Percentiles rank a stretch among this genome's conserved stretches.
phyloP scores from a whole-genome alignment of 2,888 invertebrate species.

The Augiades crinisus region DNA sequence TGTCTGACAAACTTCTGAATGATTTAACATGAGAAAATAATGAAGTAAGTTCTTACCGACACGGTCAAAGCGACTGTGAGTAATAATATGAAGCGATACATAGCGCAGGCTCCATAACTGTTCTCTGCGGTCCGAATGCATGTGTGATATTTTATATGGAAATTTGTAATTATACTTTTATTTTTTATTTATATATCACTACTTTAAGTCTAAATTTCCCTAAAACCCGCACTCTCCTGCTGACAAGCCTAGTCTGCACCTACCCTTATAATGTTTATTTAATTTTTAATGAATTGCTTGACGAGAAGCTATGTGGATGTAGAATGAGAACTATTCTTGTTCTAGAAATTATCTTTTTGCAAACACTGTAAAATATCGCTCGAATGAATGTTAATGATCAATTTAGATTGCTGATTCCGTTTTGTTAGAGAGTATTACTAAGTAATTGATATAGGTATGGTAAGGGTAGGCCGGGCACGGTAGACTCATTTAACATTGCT shows the following conservation, averaged over 20 bases:
- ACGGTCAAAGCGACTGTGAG: neutral
- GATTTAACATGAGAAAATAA: too few species aligned
- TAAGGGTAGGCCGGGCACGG: too few species aligned
- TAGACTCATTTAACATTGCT: too few species aligned
- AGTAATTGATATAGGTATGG: too few species aligned
- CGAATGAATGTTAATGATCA: conserved; percentile 9
- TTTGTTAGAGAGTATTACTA: too few species aligned
- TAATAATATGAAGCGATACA: neutral
- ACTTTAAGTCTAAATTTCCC: too few species aligned
- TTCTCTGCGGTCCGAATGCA: neutral
- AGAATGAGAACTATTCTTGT: conserved; percentile 20
- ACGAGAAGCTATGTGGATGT: conserved; percentile 21
- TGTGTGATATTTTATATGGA: conserved; percentile 21
- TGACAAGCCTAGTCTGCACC: conserved; percentile 2
- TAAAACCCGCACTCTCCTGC: too few species aligned
- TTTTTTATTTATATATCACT: too few species aligned
- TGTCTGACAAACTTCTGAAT: too few species aligned
- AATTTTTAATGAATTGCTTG: conserved; percentile 26
- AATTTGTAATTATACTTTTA: conserved; percentile 18
- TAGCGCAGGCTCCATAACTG: neutral
- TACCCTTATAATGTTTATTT: conserved; percentile 11
- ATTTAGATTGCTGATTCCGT: neutral
- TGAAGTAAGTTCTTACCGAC: conserved; percentile 1
- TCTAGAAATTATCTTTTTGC: conserved; percentile 15
- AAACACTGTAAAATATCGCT: conserved; percentile 8